Evolutionary conservation across 2,113 vertebrate genomes (phyloP).

Genomic region (Muntiacus muntjak): DNA sequence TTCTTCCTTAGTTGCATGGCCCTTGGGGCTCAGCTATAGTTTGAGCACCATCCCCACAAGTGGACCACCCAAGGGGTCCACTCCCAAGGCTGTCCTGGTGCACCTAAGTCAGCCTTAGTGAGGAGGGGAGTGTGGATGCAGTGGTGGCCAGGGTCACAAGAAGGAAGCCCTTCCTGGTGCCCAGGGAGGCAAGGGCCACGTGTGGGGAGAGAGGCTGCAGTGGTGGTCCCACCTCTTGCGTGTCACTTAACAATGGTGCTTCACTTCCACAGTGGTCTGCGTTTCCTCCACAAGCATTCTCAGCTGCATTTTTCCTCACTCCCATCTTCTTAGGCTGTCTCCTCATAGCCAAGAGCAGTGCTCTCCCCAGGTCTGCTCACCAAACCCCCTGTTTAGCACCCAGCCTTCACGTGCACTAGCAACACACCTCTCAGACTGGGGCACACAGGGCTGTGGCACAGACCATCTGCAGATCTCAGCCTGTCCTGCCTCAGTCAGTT

Average conservation of each 20-base stretch:
- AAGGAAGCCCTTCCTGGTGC: not conserved
- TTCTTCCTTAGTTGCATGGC: not conserved
- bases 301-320: not conserved
- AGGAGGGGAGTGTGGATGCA: not conserved
- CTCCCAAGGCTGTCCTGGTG: not conserved
- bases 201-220: not conserved
- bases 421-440: not conserved
- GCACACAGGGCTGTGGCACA: fast-evolving
- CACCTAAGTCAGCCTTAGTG: not conserved
- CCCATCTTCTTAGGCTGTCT: not conserved
- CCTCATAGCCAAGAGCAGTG: not conserved
- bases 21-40: not conserved
- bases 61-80: not conserved
- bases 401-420: not conserved
- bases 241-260: not conserved
- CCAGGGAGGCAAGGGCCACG: not conserved
- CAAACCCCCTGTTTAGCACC: not conserved
- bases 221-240: not conserved
- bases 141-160: not conserved
- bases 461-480: not conserved
- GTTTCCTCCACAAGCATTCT: not conserved
- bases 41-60: not conserved
- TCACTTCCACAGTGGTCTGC: not conserved
- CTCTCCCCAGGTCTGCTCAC: not conserved
- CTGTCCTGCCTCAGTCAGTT: not conserved